phyloP scores from a whole-genome alignment of 1,140 invertebrate species.

The Drosophila sturtevanti region DNA sequence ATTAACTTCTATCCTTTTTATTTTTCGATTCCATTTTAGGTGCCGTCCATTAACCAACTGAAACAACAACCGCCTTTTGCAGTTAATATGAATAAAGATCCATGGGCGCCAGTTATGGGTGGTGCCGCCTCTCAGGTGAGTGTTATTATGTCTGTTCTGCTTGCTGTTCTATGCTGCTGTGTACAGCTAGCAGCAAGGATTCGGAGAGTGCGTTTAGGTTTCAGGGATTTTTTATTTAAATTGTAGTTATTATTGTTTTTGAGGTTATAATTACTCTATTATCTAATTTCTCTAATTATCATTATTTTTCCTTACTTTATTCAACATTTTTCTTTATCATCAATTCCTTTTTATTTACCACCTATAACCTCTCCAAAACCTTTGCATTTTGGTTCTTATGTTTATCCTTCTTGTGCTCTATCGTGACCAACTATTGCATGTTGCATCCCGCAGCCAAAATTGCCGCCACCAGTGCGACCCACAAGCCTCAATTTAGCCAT shows the following conservation, averaged over 20 bases:
- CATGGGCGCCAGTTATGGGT: conserved; percentile 81
- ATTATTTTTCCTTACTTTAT: not conserved
- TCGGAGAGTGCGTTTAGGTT: conserved; percentile 30
- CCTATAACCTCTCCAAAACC: no score
- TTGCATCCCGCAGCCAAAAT: conserved; percentile 40
- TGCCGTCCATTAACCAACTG: conserved; percentile 84
- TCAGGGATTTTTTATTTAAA: conserved; percentile 29
- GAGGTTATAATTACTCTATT: conserved; percentile 38
- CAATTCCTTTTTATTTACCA: conserved; percentile 38
- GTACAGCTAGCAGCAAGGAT: not conserved
- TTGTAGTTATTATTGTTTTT: conserved; percentile 42
- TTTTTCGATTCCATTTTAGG: no score
- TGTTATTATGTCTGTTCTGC: not conserved
- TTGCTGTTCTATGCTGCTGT: conserved; percentile 3
- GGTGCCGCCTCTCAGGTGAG: conserved; percentile 73
- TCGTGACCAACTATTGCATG: conserved; percentile 67
- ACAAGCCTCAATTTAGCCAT: conserved; percentile 53
- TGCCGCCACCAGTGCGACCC: conserved; percentile 51
- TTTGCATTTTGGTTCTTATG: conserved; percentile 65
- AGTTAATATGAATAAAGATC: conserved; percentile 82
- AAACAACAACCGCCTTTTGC: conserved; percentile 83
- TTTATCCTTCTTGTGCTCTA: conserved; percentile 26
- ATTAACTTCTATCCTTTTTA: no score
- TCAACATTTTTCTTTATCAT: conserved; percentile 22
- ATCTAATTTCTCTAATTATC: conserved; percentile 45